Evolutionary conservation across 2,797 vertebrate species (phyloP).

Genomic region (Typhlichthys eigenmanni): DNA sequence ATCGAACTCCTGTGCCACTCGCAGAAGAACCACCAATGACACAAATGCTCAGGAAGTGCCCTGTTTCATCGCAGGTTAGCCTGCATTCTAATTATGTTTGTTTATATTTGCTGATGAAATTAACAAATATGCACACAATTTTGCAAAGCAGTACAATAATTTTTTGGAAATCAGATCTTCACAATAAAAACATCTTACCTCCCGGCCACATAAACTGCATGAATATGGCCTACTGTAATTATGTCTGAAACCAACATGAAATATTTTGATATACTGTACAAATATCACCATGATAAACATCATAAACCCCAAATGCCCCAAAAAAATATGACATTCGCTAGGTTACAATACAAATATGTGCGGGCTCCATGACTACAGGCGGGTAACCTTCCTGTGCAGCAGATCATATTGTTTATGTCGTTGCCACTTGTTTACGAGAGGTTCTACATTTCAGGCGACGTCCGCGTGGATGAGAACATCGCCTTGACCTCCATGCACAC

Average conservation of each 20-base stretch:
- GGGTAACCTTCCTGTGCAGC: not conserved
- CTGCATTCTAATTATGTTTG: not conserved
- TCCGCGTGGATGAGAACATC: constrained; percentile 78
- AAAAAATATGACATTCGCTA: too few relatives aligned
- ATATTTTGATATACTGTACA: too few relatives aligned
- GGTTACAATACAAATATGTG: too few relatives aligned
- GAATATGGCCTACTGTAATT: too few relatives aligned
- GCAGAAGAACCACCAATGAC: constrained; percentile 48
- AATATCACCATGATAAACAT: too few relatives aligned
- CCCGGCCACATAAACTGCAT: too few relatives aligned
- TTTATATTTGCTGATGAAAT: not conserved
- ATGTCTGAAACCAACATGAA: too few relatives aligned
- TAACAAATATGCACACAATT: not conserved
- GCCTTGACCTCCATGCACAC: constrained; percentile 80
- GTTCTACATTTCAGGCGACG: constrained; percentile 76
- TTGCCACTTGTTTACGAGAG: not conserved
- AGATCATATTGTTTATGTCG: not conserved
- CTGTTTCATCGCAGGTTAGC: constrained; percentile 85
- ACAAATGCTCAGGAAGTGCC: constrained; percentile 62
- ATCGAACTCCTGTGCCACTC: constrained; percentile 77
- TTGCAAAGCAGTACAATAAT: too few relatives aligned
- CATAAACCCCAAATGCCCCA: too few relatives aligned
- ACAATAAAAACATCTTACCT: too few relatives aligned
- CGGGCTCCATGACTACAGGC: too few relatives aligned
- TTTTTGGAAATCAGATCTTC: too few relatives aligned